Evolutionary conservation across 1,140 invertebrate genomes (phyloP), one percentile per base, ranked within the genome.

Genomic region (Lordiphosa mommai): DNA sequence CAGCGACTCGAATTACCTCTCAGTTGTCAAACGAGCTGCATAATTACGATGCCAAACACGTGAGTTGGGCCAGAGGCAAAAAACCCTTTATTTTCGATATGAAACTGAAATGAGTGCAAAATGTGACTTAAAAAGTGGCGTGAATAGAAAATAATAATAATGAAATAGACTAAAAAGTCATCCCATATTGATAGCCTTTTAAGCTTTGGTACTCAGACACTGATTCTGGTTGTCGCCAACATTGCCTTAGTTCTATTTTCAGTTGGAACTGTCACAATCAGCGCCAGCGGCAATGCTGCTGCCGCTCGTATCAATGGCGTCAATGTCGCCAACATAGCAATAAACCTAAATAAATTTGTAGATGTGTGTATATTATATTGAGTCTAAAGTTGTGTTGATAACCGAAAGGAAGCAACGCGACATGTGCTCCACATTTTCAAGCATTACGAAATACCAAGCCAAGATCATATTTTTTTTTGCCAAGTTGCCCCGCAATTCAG

Each of bases 261-360:
- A 58, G 12, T 20, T 34, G 12, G 29, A 61, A 55, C 61, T 84
- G 68, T 72, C 77, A 52, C 71, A 82, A 82, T 82, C 77, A 84
- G 70, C 59, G 4, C 4, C 20, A 23, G 43, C 32, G 61, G 29
- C 53, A 43, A 72, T 70, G 74, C 74, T 80, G 1, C 20, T 23
- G n/a, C n/a, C n/a, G n/a, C n/a, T n/a, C 20, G 20, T 23, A 80
- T 82, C 76, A 74, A 74, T 66, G 61, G 43, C 69, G 48, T 65
- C 67, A 82, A 77, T 77, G 77, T 68, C 77, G 77, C 67, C 77
- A 82, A 82, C 77, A 84, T 82, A 77, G 77, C 77, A 82, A 82
- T 77, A 77, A 67, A 74, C 65, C 77, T 84, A 82, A 84, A 84
- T 82, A 82, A 82, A 68, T 71, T 59, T 82, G 43, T 50, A 65